Conservation (phyloP, 1,140 invertebrate genomes). For the Orussus abietinus region DNA sequence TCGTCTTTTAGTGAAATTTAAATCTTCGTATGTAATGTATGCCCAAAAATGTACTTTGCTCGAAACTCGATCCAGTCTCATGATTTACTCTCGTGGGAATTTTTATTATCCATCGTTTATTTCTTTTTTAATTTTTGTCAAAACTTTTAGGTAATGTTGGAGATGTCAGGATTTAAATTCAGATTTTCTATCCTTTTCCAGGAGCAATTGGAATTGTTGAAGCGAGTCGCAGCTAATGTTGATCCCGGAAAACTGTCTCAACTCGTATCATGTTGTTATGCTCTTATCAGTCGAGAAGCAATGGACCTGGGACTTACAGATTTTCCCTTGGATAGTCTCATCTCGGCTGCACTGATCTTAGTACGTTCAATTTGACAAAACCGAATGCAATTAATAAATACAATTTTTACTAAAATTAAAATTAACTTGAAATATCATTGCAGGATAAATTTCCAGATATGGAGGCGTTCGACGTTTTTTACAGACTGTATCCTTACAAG, state of each 20-base stretch:
- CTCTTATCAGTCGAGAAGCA: constrained; percentile 70
- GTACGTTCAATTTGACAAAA: constrained; percentile 51
- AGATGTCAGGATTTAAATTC: no score
- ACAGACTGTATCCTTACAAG: constrained; percentile 80
- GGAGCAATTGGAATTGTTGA: constrained; percentile 60
- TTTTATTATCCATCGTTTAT: no score
- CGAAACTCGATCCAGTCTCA: no score
- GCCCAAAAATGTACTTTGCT: no score
- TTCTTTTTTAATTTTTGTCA: no score
- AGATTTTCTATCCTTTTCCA: constrained; percentile 43
- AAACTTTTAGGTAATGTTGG: no score
- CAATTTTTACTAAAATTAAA: background rate
- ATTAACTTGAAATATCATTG: constrained; percentile 26
- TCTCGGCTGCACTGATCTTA: constrained; percentile 66
- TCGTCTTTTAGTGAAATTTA: no score
- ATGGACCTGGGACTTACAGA: constrained; percentile 74
- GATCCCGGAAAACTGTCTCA: constrained; percentile 60
- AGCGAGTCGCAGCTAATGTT: constrained; percentile 56
- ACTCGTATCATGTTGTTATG: constrained; percentile 71
- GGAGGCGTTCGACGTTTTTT: constrained; percentile 63
- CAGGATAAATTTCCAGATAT: constrained; percentile 68
- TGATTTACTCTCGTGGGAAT: no score
- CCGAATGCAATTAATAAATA: constrained; percentile 3
- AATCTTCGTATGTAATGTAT: no score
- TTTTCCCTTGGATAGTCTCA: constrained; percentile 85